Evolutionary conservation across 1,140 invertebrate genomes (phyloP), one percentile per base, ranked within the genome.

Genomic region (Drosophila ambigua): DNA sequence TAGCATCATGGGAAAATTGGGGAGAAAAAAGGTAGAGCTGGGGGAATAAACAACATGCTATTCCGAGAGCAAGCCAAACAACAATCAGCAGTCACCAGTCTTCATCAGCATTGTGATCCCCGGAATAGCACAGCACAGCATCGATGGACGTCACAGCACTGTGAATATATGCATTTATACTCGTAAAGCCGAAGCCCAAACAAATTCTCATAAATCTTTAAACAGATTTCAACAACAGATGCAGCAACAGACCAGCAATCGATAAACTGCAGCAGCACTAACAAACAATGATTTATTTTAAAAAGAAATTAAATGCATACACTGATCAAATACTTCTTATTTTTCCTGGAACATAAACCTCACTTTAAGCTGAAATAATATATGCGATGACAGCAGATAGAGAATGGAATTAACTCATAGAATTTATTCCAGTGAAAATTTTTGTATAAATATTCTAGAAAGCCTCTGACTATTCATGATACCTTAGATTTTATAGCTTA

Each of bases 151-250:
- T 71, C 53, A 72, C 39, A 5, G 31, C 2, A 9, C 28, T 9
- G 31, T 31, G 31, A 4, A 26, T 46, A 35, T 49, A 41, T 66
- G 20, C 23, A 23, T 53, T 23, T 20, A 13, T 31, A 35, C 11
- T 5, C 35, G 35, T 39, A 52, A 45, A 53, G 28, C 31, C 13
- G 7, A 45, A 51, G 11, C 15, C 15, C 49, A 28, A 28, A 50
- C 67, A 50, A 13, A 39, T 46, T 50, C n/a, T 7, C 53, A 72
- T 46, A 52, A 15, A 71, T 52, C 28, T 41, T 23, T 46, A 71
- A 59, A 13, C 11, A 39, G 23, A 15, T 24, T 60, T 41, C 31
- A 39, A 1, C 11, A 69, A 31, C 35, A 50, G 52, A 45, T 58
- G 64, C 65, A 50, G 13, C 39, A 9, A 23, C 20, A 20, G 20